These are phyloP conservation scores for Microcebus ravelobensis DNA, from an alignment of 2,113 vertebrate genomes.

Conservation along the genomic window DNA sequence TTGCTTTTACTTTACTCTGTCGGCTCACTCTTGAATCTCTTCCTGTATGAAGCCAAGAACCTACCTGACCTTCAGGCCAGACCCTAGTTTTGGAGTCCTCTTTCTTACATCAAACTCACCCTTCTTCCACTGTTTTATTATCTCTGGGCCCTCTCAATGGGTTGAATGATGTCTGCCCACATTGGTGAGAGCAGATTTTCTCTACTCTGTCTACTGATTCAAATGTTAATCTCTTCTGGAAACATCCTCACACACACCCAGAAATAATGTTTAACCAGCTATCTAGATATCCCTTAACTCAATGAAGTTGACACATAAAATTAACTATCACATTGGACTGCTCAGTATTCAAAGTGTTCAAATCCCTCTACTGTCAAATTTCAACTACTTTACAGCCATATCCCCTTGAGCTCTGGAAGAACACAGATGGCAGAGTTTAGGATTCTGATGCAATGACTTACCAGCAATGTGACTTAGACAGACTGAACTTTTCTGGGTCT, in stretches of 20 bases:
- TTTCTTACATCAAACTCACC: neutral
- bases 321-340: neutral
- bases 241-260: neutral
- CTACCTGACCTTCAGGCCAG: no score
- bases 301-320: neutral
- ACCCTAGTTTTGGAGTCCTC: no score
- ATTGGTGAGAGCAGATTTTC: neutral
- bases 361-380: neutral
- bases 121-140: neutral
- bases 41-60: no score
- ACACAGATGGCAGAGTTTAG: neutral
- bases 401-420: neutral
- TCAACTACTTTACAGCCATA: neutral
- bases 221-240: neutral
- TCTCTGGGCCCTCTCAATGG: neutral
- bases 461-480: neutral
- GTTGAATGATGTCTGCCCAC: neutral
- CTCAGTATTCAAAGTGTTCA: neutral
- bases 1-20: no score
- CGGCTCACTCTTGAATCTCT: no score
- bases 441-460: neutral
- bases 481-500: neutral
- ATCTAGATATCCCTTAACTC: neutral
- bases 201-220: neutral
- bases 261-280: neutral